Percentiles rank a stretch among this genome's conserved stretches.
Evolutionary conservation across 2,797 vertebrate genomes (phyloP).

Genomic region (Scleropages formosus): DNA sequence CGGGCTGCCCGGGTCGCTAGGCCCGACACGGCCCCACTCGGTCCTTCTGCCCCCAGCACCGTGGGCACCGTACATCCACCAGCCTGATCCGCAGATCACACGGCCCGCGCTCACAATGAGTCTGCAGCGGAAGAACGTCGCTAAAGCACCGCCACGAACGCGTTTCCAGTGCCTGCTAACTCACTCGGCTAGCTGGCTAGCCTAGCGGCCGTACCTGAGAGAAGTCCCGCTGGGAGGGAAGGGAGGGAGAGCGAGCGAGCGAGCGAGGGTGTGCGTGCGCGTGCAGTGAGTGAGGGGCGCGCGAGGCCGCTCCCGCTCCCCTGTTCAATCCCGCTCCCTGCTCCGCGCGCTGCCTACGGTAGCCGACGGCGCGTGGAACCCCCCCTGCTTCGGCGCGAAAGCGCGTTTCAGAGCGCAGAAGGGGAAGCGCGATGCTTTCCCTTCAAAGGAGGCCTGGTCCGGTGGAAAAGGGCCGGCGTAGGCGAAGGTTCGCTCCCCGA

Average conservation of each 20-base stretch:
- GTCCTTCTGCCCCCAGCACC: no score
- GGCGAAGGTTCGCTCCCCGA: slow-evolving; percentile 72
- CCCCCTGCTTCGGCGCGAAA: neutral
- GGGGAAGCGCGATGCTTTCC: slow-evolving; percentile 54
- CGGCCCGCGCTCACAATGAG: no score
- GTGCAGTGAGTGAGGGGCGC: neutral
- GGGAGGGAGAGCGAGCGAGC: neutral
- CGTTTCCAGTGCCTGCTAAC: no score
- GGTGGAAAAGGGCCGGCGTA: slow-evolving; percentile 66
- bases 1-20: neutral
- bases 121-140: no score
- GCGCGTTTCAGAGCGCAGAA: neutral
- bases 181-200: neutral
- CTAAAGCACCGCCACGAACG: no score
- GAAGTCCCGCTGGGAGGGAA: slow-evolving; percentile 28
- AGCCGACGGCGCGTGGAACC: slow-evolving; percentile 1
- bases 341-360: neutral
- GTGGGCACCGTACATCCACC: no score
- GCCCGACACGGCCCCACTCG: slow-evolving; percentile 3
- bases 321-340: slow-evolving; percentile 5
- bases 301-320: no score
- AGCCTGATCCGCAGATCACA: no score
- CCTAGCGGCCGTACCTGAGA: slow-evolving; percentile 33
- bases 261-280: neutral
- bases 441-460: slow-evolving; percentile 70